phyloP scores from a whole-genome alignment of 2,797 vertebrate genomes.

The Chelon labrosus region DNA sequence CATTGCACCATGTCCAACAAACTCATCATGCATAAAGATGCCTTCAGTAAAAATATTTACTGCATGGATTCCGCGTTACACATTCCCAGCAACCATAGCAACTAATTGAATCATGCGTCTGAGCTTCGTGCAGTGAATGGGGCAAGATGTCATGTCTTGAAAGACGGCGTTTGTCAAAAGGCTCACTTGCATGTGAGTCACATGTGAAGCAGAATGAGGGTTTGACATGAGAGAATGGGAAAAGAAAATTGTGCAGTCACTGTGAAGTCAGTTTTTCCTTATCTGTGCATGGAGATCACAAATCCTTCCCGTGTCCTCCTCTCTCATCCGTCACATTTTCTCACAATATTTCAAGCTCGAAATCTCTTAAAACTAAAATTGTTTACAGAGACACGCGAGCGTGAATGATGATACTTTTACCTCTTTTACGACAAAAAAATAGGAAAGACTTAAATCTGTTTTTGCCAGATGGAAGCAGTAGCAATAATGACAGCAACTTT shows the following conservation, averaged over 20 bases:
- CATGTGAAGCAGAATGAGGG: conserved; percentile 58
- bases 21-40: conserved; percentile 72
- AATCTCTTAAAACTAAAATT: background rate
- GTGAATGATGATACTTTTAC: conserved; percentile 26
- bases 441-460: background rate
- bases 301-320: background rate
- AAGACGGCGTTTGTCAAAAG: conserved; percentile 61
- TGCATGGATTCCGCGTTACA: conserved; percentile 64
- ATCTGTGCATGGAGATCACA: conserved; percentile 14
- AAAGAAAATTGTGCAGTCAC: conserved; percentile 22
- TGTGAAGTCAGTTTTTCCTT: conserved; percentile 31
- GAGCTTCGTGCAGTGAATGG: conserved; percentile 54
- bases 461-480: conserved; percentile 6
- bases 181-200: conserved; percentile 51
- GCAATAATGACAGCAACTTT: background rate
- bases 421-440: conserved; percentile 15
- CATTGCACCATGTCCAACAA: conserved; percentile 52
- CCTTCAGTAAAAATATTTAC: conserved; percentile 55
- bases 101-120: conserved; percentile 69
- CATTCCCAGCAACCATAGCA: conserved; percentile 67
- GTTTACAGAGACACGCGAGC: conserved; percentile 19
- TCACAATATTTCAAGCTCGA: conserved; percentile 5
- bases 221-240: conserved; percentile 45
- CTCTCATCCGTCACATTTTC: background rate
- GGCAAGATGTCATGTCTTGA: conserved; percentile 60